Base-by-base conservation (phyloP, 2,113 vertebrate genomes). In the Chroicocephalus ridibundus region DNA sequence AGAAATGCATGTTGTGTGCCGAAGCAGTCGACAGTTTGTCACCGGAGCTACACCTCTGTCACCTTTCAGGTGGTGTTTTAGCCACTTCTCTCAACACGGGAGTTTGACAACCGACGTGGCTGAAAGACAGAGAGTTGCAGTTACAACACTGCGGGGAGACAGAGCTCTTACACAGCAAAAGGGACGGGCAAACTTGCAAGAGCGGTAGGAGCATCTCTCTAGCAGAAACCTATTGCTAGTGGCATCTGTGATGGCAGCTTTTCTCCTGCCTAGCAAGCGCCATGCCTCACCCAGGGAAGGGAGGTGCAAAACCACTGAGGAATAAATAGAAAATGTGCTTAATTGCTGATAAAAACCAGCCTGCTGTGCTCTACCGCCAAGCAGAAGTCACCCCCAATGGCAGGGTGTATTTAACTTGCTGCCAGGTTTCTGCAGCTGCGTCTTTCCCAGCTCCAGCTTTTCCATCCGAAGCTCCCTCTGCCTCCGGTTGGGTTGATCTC, bases 71-170 rank as follows among this genome's bases (percentile, higher is more conserved):
- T 38, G 79, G 69, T 80, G 94, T 92, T 77, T 84, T 80, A 70
- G 76, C 32, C 29, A 5, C 51, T 86, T 15, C 40, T 80, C 74
- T 90, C 88, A 58, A 3, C 4, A 1, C 26, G 18, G 62, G 62
- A 15, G 25, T 13, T 32, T 13, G 44, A 12, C 31, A 51, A 3
- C 15, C 0, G 6, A 1, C 0, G 1, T 3, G 32, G 82, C 74
- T 95, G 91, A 31, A 90, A 94, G 70, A 47, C 32, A 96, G 46
- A 86, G 85, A 74, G 47, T 15, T 34, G 57, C 16, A 11, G 52
- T 6, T 69, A n/a, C 2, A 46, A 36, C 19, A 2, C 20, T 6
- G 31, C 0, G 16, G 13, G 61, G 64, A 31, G 36, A 49, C 5
- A 1, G 2, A 6, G 21, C 15, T n/a, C 46, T 13, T 31, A 9